Evolutionary conservation across 2,888 invertebrate genomes (phyloP), one percentile per base, ranked within the genome.

Genomic region (Blastobasis lacticolella): DNA sequence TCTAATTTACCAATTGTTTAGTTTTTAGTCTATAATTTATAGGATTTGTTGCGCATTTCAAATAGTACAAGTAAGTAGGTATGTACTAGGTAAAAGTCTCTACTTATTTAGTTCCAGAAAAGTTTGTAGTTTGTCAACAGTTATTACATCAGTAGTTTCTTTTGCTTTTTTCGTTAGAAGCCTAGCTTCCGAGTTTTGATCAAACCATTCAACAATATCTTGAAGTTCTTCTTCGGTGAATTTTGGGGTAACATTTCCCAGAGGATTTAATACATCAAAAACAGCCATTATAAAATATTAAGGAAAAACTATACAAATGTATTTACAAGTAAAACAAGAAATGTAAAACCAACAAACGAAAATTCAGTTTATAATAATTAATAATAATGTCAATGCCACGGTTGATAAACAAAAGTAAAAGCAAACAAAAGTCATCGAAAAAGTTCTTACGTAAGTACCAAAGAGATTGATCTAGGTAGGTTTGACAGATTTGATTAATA

Each of bases 71-170:
- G 44, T n/a, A 44, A 10, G 3, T 44, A n/a, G 9, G 6, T 9
- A 10, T n/a, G 10, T 6, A 47, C 9, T 37, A 37, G 36, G 37
- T 6, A 46, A 46, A 40, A 37, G 7, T 69, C 63, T 61, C 59
- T 78, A 86, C 87, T 75, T 85, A 64, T 77, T 82, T 50, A 79
- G 60, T 48, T 69, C 72, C 57, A 86, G 67, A 68, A 78, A 86
- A 37, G 65, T 53, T 55, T 70, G 61, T 6, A 85, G 54, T 55
- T 78, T 64, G 57, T 81, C 78, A 60, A 85, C 69, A 50, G 76
- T 75, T 65, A 86, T 70, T 63, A 77, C 77, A 54, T 77, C 66
- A 50, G 66, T 69, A 7, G 75, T 72, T 62, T 68, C 70, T 23
- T 65, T 71, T 36, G 79, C 73, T 49, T 79, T 66, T 59, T 75